Evolutionary conservation across 2,113 vertebrate species (phyloP).

Genomic region (Ammodytes marinus): DNA sequence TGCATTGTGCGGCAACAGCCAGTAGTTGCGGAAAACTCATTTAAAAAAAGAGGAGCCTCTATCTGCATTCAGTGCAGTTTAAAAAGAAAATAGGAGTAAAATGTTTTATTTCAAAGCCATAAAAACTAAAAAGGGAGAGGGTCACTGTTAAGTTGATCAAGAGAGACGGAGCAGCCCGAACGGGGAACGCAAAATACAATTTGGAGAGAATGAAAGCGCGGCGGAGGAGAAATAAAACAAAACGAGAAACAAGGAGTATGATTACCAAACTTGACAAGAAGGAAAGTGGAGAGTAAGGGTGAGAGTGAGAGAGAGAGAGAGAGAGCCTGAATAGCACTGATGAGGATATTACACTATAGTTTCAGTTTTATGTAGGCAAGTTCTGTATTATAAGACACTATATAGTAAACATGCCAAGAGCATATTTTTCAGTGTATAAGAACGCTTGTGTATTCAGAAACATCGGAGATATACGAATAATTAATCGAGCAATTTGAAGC

Average conservation of each 20-base stretch:
- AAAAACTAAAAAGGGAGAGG: slow-evolving; percentile 27
- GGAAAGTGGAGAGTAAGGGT: neutral
- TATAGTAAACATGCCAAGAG: neutral
- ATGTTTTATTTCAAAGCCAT: neutral
- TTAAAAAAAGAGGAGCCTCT: slow-evolving; percentile 20
- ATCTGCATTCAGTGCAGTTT: slow-evolving; percentile 36
- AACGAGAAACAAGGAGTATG: slow-evolving; percentile 40
- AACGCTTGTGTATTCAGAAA: neutral
- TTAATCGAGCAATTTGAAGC: neutral
- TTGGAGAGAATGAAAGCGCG: slow-evolving; percentile 34
- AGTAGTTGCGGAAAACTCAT: slow-evolving; percentile 61
- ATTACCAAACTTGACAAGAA: slow-evolving; percentile 33
- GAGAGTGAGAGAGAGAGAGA: neutral
- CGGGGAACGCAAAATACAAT: slow-evolving; percentile 39
- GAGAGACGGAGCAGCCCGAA: slow-evolving; percentile 61
- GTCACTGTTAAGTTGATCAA: slow-evolving; percentile 61
- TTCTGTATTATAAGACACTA: neutral
- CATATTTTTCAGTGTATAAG: neutral
- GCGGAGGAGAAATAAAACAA: slow-evolving; percentile 56
- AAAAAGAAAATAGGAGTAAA: slow-evolving; percentile 8
- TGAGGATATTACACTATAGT: neutral
- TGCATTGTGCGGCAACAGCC: slow-evolving; percentile 29
- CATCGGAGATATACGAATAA: neutral
- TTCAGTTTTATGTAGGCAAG: neutral
- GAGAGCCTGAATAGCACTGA: neutral